These are phyloP conservation scores for Gila orcuttii DNA, from an alignment of 2,113 vertebrate genomes.

Conservation along the genomic window DNA sequence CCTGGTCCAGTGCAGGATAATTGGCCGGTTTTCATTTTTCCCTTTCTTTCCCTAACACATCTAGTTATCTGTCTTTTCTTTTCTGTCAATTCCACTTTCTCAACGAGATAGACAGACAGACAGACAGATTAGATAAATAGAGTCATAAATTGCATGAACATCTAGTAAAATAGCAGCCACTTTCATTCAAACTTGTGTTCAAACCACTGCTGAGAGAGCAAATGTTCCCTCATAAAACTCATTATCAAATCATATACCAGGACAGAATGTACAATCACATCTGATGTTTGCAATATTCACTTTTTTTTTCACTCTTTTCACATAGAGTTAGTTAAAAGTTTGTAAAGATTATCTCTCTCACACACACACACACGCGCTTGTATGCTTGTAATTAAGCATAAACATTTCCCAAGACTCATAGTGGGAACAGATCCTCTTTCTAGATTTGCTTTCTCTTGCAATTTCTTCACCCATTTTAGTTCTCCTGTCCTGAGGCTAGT, in stretches of 20 bases:
- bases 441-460: background rate
- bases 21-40: background rate
- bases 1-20: background rate
- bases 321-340: background rate
- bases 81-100: background rate
- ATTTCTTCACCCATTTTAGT: background rate
- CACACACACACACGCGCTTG: background rate
- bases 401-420: background rate
- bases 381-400: constrained; percentile 4
- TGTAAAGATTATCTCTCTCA: background rate
- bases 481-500: constrained; percentile 15
- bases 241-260: constrained; percentile 5
- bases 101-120: background rate
- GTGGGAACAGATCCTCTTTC: background rate
- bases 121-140: background rate
- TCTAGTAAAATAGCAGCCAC: background rate
- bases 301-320: background rate
- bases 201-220: background rate
- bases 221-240: background rate
- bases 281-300: background rate
- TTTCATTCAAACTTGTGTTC: background rate
- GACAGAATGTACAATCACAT: background rate
- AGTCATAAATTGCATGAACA: background rate
- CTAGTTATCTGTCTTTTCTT: background rate
- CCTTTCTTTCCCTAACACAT: background rate